Percentiles rank a stretch among this genome's conserved stretches.
These are phyloP conservation scores for Notoglanidium macrostoma DNA, from an alignment of 2,797 vertebrate genomes.

Conservation along the genomic window DNA sequence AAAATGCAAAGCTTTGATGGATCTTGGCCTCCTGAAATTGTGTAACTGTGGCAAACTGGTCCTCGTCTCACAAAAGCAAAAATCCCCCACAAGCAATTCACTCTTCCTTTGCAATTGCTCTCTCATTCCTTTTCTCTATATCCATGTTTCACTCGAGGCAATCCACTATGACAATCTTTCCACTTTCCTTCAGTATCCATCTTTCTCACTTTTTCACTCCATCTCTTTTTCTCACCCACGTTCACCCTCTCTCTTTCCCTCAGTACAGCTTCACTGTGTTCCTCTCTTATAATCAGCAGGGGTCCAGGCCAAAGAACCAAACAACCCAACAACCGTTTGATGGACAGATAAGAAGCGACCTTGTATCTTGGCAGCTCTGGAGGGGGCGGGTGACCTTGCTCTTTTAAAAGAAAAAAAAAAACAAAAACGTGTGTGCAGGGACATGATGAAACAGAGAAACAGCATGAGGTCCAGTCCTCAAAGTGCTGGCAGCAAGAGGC, in stretches of 20 bases:
- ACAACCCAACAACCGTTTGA: constrained; percentile 55
- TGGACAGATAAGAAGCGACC: constrained; percentile 64
- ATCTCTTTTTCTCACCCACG: constrained; percentile 8
- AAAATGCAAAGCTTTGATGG: background rate
- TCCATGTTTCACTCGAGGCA: constrained; percentile 11
- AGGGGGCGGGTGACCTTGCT: constrained; percentile 67
- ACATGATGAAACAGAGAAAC: constrained; percentile 50
- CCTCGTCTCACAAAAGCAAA: background rate
- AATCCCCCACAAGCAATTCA: background rate
- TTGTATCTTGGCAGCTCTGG: constrained; percentile 59
- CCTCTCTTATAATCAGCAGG: constrained; percentile 30
- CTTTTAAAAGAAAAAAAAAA: background rate
- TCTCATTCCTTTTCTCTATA: background rate
- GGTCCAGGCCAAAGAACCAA: constrained; percentile 48
- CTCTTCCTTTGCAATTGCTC: background rate
- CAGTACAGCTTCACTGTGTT: background rate
- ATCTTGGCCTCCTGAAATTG: background rate
- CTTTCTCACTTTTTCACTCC: constrained; percentile 23
- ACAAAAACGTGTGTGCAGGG: constrained; percentile 32
- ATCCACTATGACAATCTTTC: constrained; percentile 2
- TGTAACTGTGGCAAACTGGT: background rate
- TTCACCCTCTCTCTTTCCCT: constrained; percentile 21
- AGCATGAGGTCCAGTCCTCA: constrained; percentile 61
- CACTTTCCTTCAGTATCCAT: constrained; percentile 29
- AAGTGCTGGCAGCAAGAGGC: constrained; percentile 67